phyloP scores from a whole-genome alignment of 2,888 invertebrate genomes.

The Leptothorax acervorum region DNA sequence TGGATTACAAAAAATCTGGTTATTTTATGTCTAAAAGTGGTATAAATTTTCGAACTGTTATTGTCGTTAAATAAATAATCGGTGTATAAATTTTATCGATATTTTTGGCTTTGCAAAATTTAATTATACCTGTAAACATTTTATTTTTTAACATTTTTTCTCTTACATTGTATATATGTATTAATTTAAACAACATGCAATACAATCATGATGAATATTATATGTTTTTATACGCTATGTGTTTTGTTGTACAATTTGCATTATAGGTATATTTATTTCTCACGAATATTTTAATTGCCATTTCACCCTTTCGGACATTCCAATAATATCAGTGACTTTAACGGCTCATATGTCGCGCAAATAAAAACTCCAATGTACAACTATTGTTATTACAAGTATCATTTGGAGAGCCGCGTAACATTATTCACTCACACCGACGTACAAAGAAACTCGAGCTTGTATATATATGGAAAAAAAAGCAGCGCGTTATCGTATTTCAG shows the following conservation, averaged over 20 bases:
- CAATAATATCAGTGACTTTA: background rate
- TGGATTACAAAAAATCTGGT: background rate
- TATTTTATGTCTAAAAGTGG: background rate
- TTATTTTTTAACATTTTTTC: background rate
- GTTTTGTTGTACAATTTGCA: background rate
- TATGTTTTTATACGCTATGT: background rate
- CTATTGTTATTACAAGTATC: constrained; percentile 36
- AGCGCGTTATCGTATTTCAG: constrained; percentile 48
- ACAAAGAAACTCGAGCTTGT: constrained; percentile 26
- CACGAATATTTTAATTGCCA: constrained; percentile 11
- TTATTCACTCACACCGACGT: constrained; percentile 3
- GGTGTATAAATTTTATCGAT: background rate
- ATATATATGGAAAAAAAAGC: constrained; percentile 31
- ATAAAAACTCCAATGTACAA: constrained; percentile 4
- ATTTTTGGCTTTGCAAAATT: constrained; percentile 14
- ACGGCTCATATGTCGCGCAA: background rate
- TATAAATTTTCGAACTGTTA: background rate
- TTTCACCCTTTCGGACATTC: background rate
- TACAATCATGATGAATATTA: background rate
- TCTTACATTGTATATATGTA: background rate
- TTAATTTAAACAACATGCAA: background rate
- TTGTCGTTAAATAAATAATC: background rate
- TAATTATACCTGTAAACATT: background rate
- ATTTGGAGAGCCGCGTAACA: constrained; percentile 2
- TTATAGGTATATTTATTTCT: background rate